phyloP scores from a whole-genome alignment of 2,888 invertebrate genomes.

The Parascotia fuliginaria region DNA sequence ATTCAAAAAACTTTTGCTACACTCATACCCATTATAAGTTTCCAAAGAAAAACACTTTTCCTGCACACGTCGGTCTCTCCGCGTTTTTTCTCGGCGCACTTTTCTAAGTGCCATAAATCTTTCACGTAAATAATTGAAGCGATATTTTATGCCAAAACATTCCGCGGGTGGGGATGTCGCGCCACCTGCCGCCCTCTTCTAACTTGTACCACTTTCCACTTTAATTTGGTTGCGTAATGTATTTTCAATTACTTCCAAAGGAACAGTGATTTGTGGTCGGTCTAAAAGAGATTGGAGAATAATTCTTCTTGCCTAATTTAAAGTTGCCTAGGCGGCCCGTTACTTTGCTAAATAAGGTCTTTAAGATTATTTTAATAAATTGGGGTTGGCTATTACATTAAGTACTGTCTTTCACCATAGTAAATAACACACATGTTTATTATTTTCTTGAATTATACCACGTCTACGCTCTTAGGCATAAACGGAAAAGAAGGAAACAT shows the following conservation, averaged over 20 bases:
- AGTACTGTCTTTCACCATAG: not conserved
- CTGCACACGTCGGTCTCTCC: constrained; percentile 80
- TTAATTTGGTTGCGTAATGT: constrained; percentile 86
- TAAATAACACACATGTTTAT: not conserved
- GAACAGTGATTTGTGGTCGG: constrained; percentile 81
- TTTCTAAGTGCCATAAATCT: constrained; percentile 86
- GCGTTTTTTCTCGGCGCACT: constrained; percentile 84
- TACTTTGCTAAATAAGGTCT: constrained; percentile 25
- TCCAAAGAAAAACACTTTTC: constrained; percentile 85
- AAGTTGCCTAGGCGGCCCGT: constrained; percentile 56
- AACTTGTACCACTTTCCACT: constrained; percentile 85
- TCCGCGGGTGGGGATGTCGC: constrained; percentile 80
- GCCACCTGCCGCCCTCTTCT: constrained; percentile 80
- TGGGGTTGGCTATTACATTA: constrained; percentile 6
- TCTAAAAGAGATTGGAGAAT: constrained; percentile 76
- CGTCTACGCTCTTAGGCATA: constrained; percentile 3
- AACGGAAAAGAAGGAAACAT: constrained; percentile 9
- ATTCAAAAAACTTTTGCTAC: constrained; percentile 81
- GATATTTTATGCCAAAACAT: constrained; percentile 87
- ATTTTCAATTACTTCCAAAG: constrained; percentile 85
- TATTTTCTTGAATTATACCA: not conserved
- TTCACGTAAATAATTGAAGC: constrained; percentile 87
- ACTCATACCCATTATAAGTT: constrained; percentile 85
- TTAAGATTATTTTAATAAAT: constrained; percentile 20
- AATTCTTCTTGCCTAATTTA: constrained; percentile 77